Base-by-base conservation (phyloP, 1,140 invertebrate genomes). In the Drosophila serrata region DNA sequence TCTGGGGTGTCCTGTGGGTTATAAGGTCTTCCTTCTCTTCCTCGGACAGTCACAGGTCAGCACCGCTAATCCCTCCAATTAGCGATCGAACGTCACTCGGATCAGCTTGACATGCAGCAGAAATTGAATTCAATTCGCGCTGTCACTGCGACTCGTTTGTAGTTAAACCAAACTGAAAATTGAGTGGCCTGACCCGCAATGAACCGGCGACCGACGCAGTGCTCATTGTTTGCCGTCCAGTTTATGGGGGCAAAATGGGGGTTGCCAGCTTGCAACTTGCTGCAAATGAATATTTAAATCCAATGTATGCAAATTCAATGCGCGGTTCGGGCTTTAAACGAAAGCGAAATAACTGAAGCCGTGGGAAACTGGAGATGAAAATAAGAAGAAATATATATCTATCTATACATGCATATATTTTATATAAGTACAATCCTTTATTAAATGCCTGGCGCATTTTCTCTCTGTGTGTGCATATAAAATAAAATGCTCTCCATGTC, bases 141-240 rank as follows among this genome's bases (percentile, higher is more conserved):
- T 84, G 77, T 70, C 80, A 72, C 53, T 65, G 73, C 69, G 64
- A 70, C 49, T 65, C 85, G 62, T 77, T 84, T 75, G 73, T 90
- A 75, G 81, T 79, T 84, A 88, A 84, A 65, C 69, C 85, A 67
- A 88, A 90, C 85, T 90, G 81, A 82, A 90, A 88, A 85, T 81
- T 81, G 73, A 85, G 84, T 61, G 67, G 51, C 63, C 43, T 80
- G 84, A 80, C 84, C 84, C 59, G 62, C 75, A 70, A 63, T 84
- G 75, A 75, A 61, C 70, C 42, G 42, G 6, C 45, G 45, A 46
- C 45, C 45, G 45, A 27, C 31, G 29, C 13, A 22, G 12, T 56
- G 24, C 58, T 48, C 62, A 55, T 79, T 72, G 79, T 77, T 82
- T 65, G 61, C 46, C 27, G 35, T 72, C 43, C 73, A 17, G 49